Evolutionary conservation across 2,888 invertebrate genomes (phyloP).

Genomic region (Tenthredo scrophulariae): DNA sequence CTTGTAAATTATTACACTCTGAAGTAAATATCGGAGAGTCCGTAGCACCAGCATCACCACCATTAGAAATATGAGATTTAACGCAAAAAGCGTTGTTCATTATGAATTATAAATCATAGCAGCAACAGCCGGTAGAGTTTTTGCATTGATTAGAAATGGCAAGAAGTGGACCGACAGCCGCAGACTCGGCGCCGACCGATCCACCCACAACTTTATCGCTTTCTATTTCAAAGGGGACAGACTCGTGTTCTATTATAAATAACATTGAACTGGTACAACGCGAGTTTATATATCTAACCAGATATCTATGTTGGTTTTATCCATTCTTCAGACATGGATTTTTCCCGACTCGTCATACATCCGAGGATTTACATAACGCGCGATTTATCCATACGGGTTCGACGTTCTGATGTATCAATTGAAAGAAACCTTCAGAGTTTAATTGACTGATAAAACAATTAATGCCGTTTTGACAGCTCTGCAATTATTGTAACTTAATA

Average conservation of each 20-base stretch:
- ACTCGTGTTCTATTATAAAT: neutral
- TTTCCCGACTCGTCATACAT: neutral
- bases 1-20: constrained; percentile 15
- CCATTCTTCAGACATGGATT: neutral
- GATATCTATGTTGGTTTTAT: neutral
- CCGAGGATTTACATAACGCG: neutral
- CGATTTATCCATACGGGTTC: neutral
- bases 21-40: neutral
- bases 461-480: constrained; percentile 26
- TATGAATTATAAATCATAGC: constrained; percentile 47
- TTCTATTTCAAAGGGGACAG: constrained; percentile 35
- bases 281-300: neutral
- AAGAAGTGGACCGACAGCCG: constrained; percentile 9
- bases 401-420: neutral
- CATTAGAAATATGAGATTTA: neutral
- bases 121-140: neutral
- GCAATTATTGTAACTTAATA: constrained; percentile 43
- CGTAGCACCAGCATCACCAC: neutral
- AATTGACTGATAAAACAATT: constrained; percentile 20
- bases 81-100: constrained; percentile 12
- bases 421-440: neutral
- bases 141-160: neutral
- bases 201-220: constrained; percentile 52
- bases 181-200: constrained; percentile 29
- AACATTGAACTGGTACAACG: neutral